Evolutionary conservation across 1,140 invertebrate species (phyloP).

Genomic region (Lepidostoma basale): DNA sequence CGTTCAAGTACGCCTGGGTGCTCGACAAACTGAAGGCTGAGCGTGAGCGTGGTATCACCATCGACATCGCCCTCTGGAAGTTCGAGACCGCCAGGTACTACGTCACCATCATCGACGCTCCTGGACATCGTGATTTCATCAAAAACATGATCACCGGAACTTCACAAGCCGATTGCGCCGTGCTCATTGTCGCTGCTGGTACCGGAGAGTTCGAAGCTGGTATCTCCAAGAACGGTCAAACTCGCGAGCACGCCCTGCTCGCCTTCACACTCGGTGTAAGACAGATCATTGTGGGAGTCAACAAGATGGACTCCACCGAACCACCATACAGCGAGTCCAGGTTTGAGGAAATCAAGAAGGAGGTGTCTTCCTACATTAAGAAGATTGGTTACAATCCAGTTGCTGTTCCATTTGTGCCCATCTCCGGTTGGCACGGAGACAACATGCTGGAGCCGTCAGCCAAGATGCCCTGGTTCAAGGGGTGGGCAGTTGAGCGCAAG

Average conservation of each 20-base stretch:
- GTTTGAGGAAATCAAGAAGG: slow-evolving; percentile 92
- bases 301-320: slow-evolving; percentile 96
- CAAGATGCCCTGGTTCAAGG: slow-evolving; percentile 92
- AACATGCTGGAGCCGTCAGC: slow-evolving; percentile 86
- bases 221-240: slow-evolving; percentile 95
- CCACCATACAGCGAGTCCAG: slow-evolving; percentile 84
- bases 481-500: slow-evolving; percentile 85
- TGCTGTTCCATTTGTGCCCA: slow-evolving; percentile 89
- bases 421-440: slow-evolving; percentile 93
- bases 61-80: slow-evolving; percentile 95
- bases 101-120: slow-evolving; percentile 94
- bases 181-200: slow-evolving; percentile 90
- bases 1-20: slow-evolving; percentile 96
- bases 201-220: slow-evolving; percentile 94
- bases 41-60: slow-evolving; percentile 97
- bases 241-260: slow-evolving; percentile 90
- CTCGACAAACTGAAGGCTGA: slow-evolving; percentile 96
- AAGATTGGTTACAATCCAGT: slow-evolving; percentile 94
- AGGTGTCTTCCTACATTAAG: slow-evolving; percentile 91
- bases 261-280: slow-evolving; percentile 94
- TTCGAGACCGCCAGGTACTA: slow-evolving; percentile 92
- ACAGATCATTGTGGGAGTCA: slow-evolving; percentile 92
- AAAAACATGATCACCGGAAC: slow-evolving; percentile 98
- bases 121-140: slow-evolving; percentile 96
- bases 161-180: slow-evolving; percentile 91